Conservation (phyloP, 30 jellyfish, hydroid and myxozoan species). For the Aurelia coerulea region DNA sequence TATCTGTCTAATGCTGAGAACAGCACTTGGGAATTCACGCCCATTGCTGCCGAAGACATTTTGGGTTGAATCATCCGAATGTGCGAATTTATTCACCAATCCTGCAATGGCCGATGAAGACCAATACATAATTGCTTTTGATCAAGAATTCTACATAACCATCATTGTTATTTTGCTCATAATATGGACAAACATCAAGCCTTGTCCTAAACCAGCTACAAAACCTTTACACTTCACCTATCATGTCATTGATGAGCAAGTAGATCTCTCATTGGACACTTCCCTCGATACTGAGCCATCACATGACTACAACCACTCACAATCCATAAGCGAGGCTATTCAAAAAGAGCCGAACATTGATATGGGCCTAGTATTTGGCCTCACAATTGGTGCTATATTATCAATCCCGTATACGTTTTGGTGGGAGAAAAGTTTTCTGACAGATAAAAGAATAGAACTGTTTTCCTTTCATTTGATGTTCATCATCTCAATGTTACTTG, state of each 20-base stretch:
- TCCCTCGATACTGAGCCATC: slow-evolving; percentile 40
- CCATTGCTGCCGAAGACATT: slow-evolving; percentile 25
- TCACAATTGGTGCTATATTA: slow-evolving; percentile 60
- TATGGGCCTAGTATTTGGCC: slow-evolving; percentile 64
- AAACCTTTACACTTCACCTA: slow-evolving; percentile 62
- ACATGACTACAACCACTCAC: slow-evolving; percentile 17
- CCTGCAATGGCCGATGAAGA: slow-evolving; percentile 47
- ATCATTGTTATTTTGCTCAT: slow-evolving; percentile 44
- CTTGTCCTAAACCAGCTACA: background rate
- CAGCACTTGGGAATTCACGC: slow-evolving; percentile 59
- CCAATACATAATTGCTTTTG: slow-evolving; percentile 60
- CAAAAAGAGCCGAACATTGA: slow-evolving; percentile 76
- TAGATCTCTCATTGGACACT: slow-evolving; percentile 35
- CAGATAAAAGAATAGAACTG: slow-evolving; percentile 62
- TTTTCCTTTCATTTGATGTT: slow-evolving; percentile 51
- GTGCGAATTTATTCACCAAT: slow-evolving; percentile 35
- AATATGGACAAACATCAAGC: slow-evolving; percentile 62
- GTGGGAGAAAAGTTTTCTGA: slow-evolving; percentile 70
- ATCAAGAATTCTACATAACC: slow-evolving; percentile 61
- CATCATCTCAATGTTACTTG: slow-evolving; percentile 58
- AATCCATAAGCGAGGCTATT: slow-evolving; percentile 52
- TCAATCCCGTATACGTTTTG: slow-evolving; percentile 76
- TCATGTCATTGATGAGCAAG: slow-evolving; percentile 34
- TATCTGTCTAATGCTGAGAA: slow-evolving; percentile 66
- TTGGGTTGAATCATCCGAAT: slow-evolving; percentile 12